Conservation (phyloP, 2,797 vertebrate species). For the Aselliscus stoliczkanus region DNA sequence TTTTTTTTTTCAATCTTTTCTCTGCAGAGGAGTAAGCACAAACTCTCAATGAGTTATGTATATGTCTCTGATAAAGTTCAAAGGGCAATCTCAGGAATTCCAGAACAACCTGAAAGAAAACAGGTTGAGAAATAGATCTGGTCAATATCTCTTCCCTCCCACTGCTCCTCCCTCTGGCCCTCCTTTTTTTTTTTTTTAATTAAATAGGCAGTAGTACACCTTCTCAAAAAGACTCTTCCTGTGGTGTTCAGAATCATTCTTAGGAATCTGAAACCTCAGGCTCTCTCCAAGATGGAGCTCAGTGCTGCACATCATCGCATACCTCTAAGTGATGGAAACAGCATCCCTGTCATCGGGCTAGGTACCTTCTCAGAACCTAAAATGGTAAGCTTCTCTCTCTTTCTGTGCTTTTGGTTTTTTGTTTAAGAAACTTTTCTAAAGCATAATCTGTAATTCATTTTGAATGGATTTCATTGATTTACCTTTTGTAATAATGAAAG, state of each 20-base stretch:
- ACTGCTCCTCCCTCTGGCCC: neutral
- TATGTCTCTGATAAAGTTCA: neutral
- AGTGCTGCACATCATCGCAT: constrained; percentile 84
- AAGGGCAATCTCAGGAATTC: neutral
- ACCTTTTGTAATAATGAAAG: neutral
- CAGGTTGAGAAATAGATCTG: constrained; percentile 30
- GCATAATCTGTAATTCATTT: neutral
- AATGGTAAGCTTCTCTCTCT: constrained; percentile 79
- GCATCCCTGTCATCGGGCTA: constrained; percentile 90
- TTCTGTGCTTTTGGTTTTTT: neutral
- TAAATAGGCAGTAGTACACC: neutral
- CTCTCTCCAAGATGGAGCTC: constrained; percentile 78
- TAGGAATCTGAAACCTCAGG: neutral
- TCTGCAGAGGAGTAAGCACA: neutral
- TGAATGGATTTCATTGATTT: neutral
- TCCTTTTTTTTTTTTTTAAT: neutral
- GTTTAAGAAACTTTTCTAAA: neutral
- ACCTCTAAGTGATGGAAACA: constrained; percentile 88
- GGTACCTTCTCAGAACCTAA: constrained; percentile 88
- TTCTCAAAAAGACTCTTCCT: neutral
- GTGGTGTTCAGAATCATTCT: neutral
- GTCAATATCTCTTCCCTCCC: constrained; percentile 21
- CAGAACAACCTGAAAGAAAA: neutral
- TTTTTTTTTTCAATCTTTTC: neutral
- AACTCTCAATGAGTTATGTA: neutral